A percentile compares a stretch with the other conserved stretches of the same genome.
Conservation (phyloP, 2,113 vertebrate genomes). For the Pelecanus crispus region DNA sequence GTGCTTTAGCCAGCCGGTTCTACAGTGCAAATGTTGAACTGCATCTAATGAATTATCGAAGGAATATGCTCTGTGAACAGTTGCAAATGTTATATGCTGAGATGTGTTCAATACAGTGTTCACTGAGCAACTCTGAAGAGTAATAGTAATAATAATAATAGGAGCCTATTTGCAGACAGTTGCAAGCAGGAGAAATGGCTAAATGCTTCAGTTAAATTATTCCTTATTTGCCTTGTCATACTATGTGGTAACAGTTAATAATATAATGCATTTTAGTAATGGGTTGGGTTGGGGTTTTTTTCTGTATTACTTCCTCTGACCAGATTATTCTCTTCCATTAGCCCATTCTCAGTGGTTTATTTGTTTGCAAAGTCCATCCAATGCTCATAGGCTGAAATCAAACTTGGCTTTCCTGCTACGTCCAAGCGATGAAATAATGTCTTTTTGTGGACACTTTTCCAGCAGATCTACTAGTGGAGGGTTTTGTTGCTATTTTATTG, state of each 20-base stretch:
- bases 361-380: neutral
- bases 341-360: neutral
- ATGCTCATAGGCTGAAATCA: neutral
- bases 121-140: slow-evolving; percentile 26
- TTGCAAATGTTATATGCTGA: neutral
- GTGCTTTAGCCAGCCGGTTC: neutral
- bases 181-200: slow-evolving; percentile 36
- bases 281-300: neutral
- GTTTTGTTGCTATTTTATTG: neutral
- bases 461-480: neutral
- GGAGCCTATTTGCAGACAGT: slow-evolving; percentile 46
- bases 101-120: slow-evolving; percentile 3
- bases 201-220: slow-evolving; percentile 52
- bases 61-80: neutral
- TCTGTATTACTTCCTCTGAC: slow-evolving; percentile 9
- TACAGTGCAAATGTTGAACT: neutral
- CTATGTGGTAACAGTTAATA: slow-evolving; percentile 41
- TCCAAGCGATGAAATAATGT: neutral
- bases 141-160: slow-evolving; percentile 41
- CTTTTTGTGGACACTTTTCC: neutral
- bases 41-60: neutral
- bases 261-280: slow-evolving; percentile 48
- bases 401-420: neutral
- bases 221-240: slow-evolving; percentile 45
- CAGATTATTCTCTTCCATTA: slow-evolving; percentile 44